These are phyloP conservation scores for Pardosa pseudoannulata DNA, from an alignment of 2,888 invertebrate species.

Conservation along the genomic window DNA sequence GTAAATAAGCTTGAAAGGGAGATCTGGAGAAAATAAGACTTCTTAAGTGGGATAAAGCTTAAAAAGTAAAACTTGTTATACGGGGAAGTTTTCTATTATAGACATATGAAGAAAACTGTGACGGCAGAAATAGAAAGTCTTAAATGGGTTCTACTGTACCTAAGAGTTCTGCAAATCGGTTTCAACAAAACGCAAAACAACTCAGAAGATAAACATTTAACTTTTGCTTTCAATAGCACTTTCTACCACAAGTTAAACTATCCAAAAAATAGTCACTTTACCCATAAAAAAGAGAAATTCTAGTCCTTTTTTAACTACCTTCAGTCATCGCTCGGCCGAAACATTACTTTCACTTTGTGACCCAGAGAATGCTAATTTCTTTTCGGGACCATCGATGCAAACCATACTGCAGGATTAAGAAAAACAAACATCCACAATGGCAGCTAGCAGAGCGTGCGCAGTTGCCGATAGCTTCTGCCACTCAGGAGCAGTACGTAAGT, in stretches of 20 bases:
- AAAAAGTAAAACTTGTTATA: too few relatives aligned
- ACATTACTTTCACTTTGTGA: neutral
- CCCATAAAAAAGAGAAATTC: neutral
- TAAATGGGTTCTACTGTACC: too few relatives aligned
- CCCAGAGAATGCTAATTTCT: slow-evolving; percentile 23
- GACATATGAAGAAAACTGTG: too few relatives aligned
- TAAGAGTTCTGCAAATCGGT: too few relatives aligned
- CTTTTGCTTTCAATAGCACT: too few relatives aligned
- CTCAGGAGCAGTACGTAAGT: neutral
- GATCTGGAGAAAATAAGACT: too few relatives aligned
- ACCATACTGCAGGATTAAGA: slow-evolving; percentile 22
- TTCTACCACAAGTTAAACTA: neutral
- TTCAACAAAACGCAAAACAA: too few relatives aligned
- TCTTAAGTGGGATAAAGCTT: too few relatives aligned
- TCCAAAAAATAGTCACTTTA: neutral
- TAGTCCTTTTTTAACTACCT: neutral
- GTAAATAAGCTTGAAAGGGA: too few relatives aligned
- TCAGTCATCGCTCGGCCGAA: neutral
- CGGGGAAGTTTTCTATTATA: too few relatives aligned
- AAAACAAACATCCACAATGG: slow-evolving; percentile 29
- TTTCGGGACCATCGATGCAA: slow-evolving; percentile 22
- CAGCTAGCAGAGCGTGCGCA: slow-evolving; percentile 22
- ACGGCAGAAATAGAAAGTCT: too few relatives aligned
- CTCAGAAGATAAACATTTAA: too few relatives aligned
- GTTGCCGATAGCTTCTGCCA: neutral